Evolutionary conservation across 2,113 vertebrate genomes (phyloP).

Genomic region (Notarius quadriscutis): DNA sequence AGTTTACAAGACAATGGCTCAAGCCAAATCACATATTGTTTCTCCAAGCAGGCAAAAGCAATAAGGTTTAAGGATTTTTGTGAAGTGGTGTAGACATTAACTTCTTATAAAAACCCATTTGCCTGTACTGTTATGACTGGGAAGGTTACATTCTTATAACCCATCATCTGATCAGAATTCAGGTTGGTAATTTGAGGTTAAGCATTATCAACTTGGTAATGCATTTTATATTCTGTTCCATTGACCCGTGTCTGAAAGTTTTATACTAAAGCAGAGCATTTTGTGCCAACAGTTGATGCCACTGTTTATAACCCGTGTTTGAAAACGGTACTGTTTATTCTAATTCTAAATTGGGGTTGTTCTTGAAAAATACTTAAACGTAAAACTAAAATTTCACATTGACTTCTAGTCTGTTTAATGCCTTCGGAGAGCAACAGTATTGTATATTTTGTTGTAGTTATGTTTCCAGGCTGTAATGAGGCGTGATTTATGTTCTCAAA

Average conservation of each 20-base stretch:
- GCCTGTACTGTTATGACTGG: not conserved
- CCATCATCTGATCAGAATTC: not conserved
- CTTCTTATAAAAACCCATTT: not conserved
- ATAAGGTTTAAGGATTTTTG: conserved; percentile 23
- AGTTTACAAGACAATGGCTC: not conserved
- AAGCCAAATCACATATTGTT: not conserved
- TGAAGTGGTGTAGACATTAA: not conserved
- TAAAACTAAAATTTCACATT: not conserved
- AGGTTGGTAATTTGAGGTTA: not conserved
- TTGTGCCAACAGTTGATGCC: not conserved
- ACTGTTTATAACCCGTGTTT: not conserved
- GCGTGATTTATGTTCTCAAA: conserved; percentile 19
- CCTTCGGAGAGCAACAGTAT: not conserved
- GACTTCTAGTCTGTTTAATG: not conserved
- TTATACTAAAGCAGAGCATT: not conserved
- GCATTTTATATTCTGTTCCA: not conserved
- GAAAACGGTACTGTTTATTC: not conserved
- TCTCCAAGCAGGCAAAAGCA: not conserved
- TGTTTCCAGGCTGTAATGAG: not conserved
- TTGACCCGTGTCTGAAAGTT: not conserved
- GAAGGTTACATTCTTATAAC: not conserved
- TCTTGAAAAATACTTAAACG: not conserved
- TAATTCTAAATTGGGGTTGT: not conserved
- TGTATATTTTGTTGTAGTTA: not conserved
- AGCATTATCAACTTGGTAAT: not conserved